Conservation (phyloP, 2,113 vertebrate species). For the Sturnus vulgaris region DNA sequence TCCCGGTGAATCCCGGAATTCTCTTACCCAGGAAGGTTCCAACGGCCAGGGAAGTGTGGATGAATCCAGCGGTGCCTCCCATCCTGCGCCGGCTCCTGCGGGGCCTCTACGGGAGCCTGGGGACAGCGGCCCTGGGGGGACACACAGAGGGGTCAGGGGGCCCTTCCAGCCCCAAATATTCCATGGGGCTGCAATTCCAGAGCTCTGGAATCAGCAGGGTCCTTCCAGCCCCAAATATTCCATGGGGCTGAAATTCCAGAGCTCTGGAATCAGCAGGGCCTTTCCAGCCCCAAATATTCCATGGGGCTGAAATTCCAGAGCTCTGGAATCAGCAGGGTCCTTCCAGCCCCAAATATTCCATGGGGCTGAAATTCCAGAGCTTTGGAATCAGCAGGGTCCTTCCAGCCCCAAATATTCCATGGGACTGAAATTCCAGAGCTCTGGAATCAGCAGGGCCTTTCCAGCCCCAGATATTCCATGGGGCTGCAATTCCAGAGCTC, state of each 20-base stretch:
- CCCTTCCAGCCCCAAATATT: background rate
- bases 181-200: background rate
- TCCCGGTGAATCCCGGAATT: background rate
- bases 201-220: no score
- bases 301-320: background rate
- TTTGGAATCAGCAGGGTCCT: background rate
- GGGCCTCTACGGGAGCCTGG: background rate
- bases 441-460: background rate
- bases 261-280: no score
- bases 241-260: background rate
- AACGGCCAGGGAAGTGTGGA: background rate
- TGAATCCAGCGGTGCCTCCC: background rate
- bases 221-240: background rate
- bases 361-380: background rate
- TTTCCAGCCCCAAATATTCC: background rate
- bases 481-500: background rate
- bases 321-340: background rate
- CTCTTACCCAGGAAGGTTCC: slow-evolving; percentile 66
- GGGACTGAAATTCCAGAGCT: background rate
- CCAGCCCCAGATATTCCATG: background rate
- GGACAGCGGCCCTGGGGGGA: background rate
- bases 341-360: background rate
- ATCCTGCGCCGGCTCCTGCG: background rate
- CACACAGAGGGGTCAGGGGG: background rate
- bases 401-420: background rate